Conservation (phyloP, 2,888 invertebrate genomes). For the Villa cingulata region DNA sequence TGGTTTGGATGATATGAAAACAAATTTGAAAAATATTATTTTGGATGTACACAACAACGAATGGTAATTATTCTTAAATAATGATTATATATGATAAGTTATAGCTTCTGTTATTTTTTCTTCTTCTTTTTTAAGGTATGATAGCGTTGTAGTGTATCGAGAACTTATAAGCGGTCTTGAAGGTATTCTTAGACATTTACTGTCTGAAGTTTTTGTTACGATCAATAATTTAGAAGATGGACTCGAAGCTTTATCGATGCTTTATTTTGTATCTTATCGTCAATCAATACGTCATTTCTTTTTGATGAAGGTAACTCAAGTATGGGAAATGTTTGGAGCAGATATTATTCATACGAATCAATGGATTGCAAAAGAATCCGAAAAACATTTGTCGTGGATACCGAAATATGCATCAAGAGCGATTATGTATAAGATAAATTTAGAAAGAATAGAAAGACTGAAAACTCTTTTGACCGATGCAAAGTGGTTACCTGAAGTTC, state of each 20-base stretch:
- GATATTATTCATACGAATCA: slow-evolving; percentile 62
- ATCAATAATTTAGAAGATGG: slow-evolving; percentile 71
- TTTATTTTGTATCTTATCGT: slow-evolving; percentile 64
- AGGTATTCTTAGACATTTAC: slow-evolving; percentile 71
- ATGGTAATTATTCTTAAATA: slow-evolving; percentile 75
- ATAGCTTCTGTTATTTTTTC: background rate
- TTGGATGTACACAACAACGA: slow-evolving; percentile 63
- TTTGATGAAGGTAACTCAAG: slow-evolving; percentile 49
- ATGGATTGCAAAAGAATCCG: slow-evolving; percentile 47
- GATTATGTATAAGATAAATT: slow-evolving; percentile 51
- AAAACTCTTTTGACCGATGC: slow-evolving; percentile 55
- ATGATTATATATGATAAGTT: no score
- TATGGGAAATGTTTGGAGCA: slow-evolving; percentile 61
- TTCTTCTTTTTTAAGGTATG: slow-evolving; percentile 15
- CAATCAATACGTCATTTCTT: slow-evolving; percentile 56
- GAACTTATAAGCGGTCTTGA: slow-evolving; percentile 42
- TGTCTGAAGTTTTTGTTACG: slow-evolving; percentile 62
- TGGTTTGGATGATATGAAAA: slow-evolving; percentile 46
- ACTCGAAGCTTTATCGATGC: slow-evolving; percentile 58
- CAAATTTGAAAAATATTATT: slow-evolving; percentile 46
- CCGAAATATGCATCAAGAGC: slow-evolving; percentile 63
- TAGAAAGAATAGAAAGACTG: slow-evolving; percentile 46
- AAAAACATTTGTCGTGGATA: slow-evolving; percentile 49
- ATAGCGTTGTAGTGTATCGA: slow-evolving; percentile 34
- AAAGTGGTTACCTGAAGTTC: slow-evolving; percentile 63